Percentiles rank a stretch among this genome's conserved stretches.
phyloP scores from a whole-genome alignment of 2,888 invertebrate genomes.

The Andricus curvator region DNA sequence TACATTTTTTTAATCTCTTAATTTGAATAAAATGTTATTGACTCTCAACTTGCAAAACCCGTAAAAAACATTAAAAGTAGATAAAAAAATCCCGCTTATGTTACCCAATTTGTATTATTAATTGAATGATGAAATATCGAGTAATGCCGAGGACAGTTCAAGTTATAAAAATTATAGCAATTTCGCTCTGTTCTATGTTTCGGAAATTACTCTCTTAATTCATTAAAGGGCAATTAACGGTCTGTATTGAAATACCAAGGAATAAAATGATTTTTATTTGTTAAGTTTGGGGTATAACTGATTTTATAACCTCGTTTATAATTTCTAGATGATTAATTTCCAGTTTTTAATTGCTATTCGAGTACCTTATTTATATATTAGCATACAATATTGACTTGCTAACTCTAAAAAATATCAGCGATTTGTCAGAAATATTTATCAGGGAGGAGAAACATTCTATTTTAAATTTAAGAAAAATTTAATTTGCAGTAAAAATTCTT shows the following conservation, averaged over 20 bases:
- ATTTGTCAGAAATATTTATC: slow-evolving; percentile 10
- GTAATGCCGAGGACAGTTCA: not conserved
- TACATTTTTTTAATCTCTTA: not conserved
- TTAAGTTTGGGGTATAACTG: not conserved
- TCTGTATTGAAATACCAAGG: not conserved
- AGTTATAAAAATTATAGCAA: not conserved
- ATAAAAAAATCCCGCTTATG: too few relatives aligned
- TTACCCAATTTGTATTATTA: too few relatives aligned
- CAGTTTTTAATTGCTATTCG: not conserved
- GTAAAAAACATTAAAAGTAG: too few relatives aligned
- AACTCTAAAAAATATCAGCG: too few relatives aligned
- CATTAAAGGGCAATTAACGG: not conserved
- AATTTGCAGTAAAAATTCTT: slow-evolving; percentile 62
- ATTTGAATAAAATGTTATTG: not conserved
- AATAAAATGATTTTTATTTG: not conserved
- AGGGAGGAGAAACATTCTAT: not conserved
- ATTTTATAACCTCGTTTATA: too few relatives aligned
- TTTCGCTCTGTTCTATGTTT: not conserved
- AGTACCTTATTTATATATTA: not conserved
- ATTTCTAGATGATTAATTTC: too few relatives aligned
- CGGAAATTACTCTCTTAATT: not conserved
- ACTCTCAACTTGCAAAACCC: too few relatives aligned
- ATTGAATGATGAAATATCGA: too few relatives aligned
- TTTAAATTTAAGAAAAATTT: not conserved
- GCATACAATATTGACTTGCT: not conserved